Evolutionary conservation across 2,888 invertebrate species (phyloP), one percentile per base, ranked within the genome.

Genomic region (Odontomyia ornata): DNA sequence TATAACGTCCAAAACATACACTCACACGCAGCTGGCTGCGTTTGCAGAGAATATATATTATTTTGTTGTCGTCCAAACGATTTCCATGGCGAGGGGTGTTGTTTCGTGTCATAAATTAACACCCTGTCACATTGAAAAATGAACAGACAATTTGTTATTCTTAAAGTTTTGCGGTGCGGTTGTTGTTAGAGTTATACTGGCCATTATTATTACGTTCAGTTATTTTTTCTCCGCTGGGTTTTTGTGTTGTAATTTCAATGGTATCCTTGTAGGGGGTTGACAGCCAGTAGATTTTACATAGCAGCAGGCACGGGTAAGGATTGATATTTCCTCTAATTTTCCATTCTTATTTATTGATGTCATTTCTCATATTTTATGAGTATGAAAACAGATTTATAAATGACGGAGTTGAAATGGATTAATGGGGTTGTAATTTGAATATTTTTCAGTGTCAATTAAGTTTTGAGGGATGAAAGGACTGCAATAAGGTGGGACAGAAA

Each of bases 91-190:
- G 65, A 27, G 47, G 69, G 46, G 69, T 69, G 69, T 69, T 69
- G 57, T 73, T 60, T 57, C 60, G 52, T 21, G 73, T 57, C 73
- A 73, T 73, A 73, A 73, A 73, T 73, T 73, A 73, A 73, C 73
- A 73, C 73, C 73, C 57, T 73, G 73, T 73, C 73, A 73, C 57
- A 73, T 47, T 36, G 73, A 73, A 73, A 73, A 73, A 73, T 73
- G 73, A 73, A 36, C 73, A 57, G 57, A 73, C 73, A 73, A 73
- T 73, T 73, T 73, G 73, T 73, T 73, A 73, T 73, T 60, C 73
- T 73, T 73, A 60, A 73, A 60, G 57, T 73, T 73, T 60, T 73
- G 73, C 47, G 47, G 47, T 57, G 73, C 36, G 73, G 43, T 60
- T 30, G 57, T 60, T 57, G 23, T 30, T 21, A 69, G 65, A 69